These are phyloP conservation scores for Campoplex capitator DNA, from an alignment of 2,888 invertebrate genomes.

Conservation along the genomic window DNA sequence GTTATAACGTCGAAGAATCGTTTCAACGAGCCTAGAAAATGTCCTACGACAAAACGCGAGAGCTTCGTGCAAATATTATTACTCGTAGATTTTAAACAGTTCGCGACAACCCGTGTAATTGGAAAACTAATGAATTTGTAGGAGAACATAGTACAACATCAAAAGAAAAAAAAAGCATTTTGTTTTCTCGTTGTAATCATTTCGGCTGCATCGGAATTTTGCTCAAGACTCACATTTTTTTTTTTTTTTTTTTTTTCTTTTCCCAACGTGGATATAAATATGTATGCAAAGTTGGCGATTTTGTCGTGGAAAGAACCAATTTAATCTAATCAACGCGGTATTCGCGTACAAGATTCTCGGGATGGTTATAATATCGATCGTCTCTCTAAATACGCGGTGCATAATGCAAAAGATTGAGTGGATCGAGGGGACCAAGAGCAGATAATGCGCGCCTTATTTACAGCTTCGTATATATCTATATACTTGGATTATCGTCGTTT, in stretches of 20 bases:
- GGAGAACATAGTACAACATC: too few relatives aligned
- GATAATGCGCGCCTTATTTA: slow-evolving; percentile 63
- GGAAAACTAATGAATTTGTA: neutral
- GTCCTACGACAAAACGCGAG: neutral
- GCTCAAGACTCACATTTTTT: neutral
- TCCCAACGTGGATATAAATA: neutral
- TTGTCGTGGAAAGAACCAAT: slow-evolving; percentile 8
- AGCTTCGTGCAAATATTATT: neutral
- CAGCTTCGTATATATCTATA: neutral
- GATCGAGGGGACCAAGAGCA: slow-evolving; percentile 35
- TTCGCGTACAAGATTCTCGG: slow-evolving; percentile 48
- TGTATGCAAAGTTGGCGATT: neutral
- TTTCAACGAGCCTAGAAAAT: neutral
- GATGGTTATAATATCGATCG: slow-evolving; percentile 51
- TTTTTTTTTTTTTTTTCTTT: neutral
- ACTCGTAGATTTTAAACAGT: neutral
- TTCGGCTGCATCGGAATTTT: neutral
- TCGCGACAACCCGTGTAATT: neutral
- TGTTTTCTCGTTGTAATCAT: neutral
- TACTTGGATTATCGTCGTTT: slow-evolving; percentile 52
- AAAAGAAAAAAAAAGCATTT: neutral
- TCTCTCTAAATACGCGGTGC: slow-evolving; percentile 36
- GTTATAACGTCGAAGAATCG: slow-evolving; percentile 18
- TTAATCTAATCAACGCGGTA: slow-evolving; percentile 47
- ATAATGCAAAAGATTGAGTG: slow-evolving; percentile 61